Conservation (phyloP, 2,888 invertebrate genomes). For the Pilophorus perplexus region DNA sequence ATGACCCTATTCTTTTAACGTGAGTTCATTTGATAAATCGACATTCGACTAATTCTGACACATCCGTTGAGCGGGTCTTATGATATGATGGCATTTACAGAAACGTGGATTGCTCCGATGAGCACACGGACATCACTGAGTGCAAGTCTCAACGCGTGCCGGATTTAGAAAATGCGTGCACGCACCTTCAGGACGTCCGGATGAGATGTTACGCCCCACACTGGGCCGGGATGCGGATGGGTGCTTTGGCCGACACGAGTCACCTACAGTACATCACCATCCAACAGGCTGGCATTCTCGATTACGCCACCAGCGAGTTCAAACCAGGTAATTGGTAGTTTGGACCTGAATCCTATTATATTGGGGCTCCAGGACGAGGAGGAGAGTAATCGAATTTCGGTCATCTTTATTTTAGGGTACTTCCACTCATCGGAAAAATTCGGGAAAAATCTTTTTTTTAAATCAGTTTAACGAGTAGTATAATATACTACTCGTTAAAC, state of each 20-base stretch:
- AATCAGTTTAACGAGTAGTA: too few relatives aligned
- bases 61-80: neutral
- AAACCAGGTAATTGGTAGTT: conserved; percentile 75
- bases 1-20: conserved; percentile 71
- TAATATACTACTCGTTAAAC: too few relatives aligned
- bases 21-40: conserved; percentile 48
- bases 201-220: conserved; percentile 84
- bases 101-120: conserved; percentile 85
- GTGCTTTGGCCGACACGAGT: conserved; percentile 81
- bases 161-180: conserved; percentile 85
- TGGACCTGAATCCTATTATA: too few relatives aligned
- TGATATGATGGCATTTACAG: conserved; percentile 52
- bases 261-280: conserved; percentile 84
- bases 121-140: conserved; percentile 83
- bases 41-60: too few relatives aligned
- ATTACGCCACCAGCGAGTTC: conserved; percentile 83
- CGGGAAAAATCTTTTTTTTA: too few relatives aligned
- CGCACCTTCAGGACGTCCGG: conserved; percentile 83
- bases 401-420: too few relatives aligned
- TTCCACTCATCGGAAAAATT: too few relatives aligned
- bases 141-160: conserved; percentile 75
- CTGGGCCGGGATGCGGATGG: conserved; percentile 91
- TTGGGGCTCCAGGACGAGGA: too few relatives aligned
- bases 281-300: conserved; percentile 89
- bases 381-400: too few relatives aligned